These are phyloP conservation scores for Takifugu rubripes DNA, from an alignment of 2,797 vertebrate species.

Conservation along the genomic window DNA sequence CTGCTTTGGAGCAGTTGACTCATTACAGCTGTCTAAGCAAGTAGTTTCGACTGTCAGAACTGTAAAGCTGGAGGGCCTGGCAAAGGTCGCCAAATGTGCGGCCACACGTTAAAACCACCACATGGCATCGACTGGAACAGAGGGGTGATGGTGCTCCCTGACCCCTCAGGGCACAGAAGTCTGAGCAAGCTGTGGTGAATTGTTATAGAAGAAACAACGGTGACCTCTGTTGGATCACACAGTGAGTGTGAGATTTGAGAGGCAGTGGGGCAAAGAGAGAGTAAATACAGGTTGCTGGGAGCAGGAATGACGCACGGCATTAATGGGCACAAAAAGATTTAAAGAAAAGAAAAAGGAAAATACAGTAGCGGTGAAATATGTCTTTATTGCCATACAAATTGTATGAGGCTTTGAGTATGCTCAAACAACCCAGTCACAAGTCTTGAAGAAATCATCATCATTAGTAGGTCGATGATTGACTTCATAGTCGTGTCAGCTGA, in stretches of 20 bases:
- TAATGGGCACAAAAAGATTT: too few relatives aligned
- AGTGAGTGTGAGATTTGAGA: neutral
- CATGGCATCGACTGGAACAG: slow-evolving; percentile 36
- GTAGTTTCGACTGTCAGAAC: slow-evolving; percentile 28
- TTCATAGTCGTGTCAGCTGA: too few relatives aligned
- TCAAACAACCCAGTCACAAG: too few relatives aligned
- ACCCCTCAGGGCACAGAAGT: slow-evolving; percentile 4
- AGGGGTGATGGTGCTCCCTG: slow-evolving; percentile 42
- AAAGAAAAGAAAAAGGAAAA: too few relatives aligned
- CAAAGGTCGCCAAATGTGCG: slow-evolving; percentile 56
- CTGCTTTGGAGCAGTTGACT: slow-evolving; percentile 20
- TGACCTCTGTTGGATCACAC: slow-evolving; percentile 18
- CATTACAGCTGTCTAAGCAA: slow-evolving; percentile 48
- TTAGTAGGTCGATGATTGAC: too few relatives aligned
- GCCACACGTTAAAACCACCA: slow-evolving; percentile 43
- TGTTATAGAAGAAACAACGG: slow-evolving; percentile 38
- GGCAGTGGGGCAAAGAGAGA: neutral
- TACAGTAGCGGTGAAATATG: too few relatives aligned
- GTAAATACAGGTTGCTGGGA: too few relatives aligned
- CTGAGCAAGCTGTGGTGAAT: slow-evolving; percentile 23
- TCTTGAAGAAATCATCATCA: too few relatives aligned
- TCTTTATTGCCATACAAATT: too few relatives aligned
- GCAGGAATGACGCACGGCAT: too few relatives aligned
- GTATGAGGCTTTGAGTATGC: too few relatives aligned
- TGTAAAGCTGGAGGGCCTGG: slow-evolving; percentile 58